A percentile compares a stretch with the other conserved stretches of the same genome.
These are phyloP conservation scores for Oscheius sp. DNA, from an alignment of 1,140 invertebrate genomes.

Conservation along the genomic window DNA sequence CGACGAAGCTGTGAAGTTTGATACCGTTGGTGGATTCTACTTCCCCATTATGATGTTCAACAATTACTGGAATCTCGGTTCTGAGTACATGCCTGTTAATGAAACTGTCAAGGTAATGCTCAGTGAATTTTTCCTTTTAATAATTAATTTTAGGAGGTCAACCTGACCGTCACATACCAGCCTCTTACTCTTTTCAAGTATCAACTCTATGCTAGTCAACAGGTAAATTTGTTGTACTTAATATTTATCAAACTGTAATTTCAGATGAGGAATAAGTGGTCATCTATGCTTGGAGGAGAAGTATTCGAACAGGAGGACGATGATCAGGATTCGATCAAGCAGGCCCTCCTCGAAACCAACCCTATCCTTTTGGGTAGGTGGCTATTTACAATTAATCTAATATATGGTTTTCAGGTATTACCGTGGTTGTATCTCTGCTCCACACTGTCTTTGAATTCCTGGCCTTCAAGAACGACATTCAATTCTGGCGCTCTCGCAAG, in stretches of 20 bases:
- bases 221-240: conserved; percentile 46
- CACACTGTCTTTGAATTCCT: conserved; percentile 97
- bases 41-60: conserved; percentile 92
- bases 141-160: conserved; percentile 11
- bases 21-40: conserved; percentile 72
- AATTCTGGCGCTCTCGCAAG: conserved; percentile 98
- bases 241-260: conserved; percentile 60
- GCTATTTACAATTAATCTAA: conserved; percentile 27
- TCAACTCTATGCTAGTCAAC: conserved; percentile 61
- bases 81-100: conserved; percentile 79
- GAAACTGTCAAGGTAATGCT: conserved; percentile 37
- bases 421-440: conserved; percentile 85
- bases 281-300: conserved; percentile 67
- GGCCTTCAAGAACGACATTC: conserved; percentile 99
- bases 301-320: conserved; percentile 65
- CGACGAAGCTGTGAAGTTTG: conserved; percentile 39
- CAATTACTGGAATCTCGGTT: conserved; percentile 96
- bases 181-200: conserved; percentile 63
- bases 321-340: conserved; percentile 93
- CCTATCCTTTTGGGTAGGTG: conserved; percentile 81
- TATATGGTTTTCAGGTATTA: conserved; percentile 66
- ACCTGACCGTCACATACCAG: conserved; percentile 36
- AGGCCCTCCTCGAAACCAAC: conserved; percentile 92
- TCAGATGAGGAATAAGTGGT: conserved; percentile 65
- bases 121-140: not conserved